Percentiles rank a stretch among this genome's conserved stretches.
These are phyloP conservation scores for Triplophysa yarkandensis DNA, from an alignment of 2,797 vertebrate genomes.

Conservation along the genomic window DNA sequence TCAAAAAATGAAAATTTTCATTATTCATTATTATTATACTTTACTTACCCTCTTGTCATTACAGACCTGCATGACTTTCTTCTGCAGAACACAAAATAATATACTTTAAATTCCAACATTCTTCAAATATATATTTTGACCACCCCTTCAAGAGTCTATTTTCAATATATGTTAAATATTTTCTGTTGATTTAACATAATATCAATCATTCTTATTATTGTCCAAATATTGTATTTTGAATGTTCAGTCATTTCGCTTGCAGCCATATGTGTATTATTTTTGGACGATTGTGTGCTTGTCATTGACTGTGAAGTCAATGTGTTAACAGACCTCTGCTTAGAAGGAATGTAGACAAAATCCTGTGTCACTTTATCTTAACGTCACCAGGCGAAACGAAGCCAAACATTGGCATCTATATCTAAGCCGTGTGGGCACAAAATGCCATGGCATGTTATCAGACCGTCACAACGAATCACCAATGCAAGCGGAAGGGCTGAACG, in stretches of 20 bases:
- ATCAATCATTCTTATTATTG: neutral
- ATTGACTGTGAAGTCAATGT: slow-evolving; percentile 47
- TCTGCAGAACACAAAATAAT: too few relatives aligned
- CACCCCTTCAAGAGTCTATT: too few relatives aligned
- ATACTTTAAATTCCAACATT: too few relatives aligned
- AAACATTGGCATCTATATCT: slow-evolving; percentile 66
- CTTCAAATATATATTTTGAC: too few relatives aligned
- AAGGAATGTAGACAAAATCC: slow-evolving; percentile 67
- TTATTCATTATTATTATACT: too few relatives aligned
- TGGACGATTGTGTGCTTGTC: slow-evolving; percentile 32
- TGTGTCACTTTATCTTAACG: slow-evolving; percentile 73
- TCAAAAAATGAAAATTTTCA: too few relatives aligned
- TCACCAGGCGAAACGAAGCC: slow-evolving; percentile 68
- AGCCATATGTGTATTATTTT: slow-evolving; percentile 47
- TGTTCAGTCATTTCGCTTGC: slow-evolving; percentile 11
- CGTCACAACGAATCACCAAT: slow-evolving; percentile 66
- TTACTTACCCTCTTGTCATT: too few relatives aligned
- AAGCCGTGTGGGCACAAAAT: slow-evolving; percentile 75
- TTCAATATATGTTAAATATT: too few relatives aligned
- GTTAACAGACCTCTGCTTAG: slow-evolving; percentile 50
- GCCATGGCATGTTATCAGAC: slow-evolving; percentile 72
- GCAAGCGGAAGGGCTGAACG: slow-evolving; percentile 68
- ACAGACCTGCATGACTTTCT: too few relatives aligned
- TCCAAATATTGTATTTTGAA: neutral
- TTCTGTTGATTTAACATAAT: too few relatives aligned